Evolutionary conservation across 2,797 vertebrate species (phyloP).

Genomic region (Menidia menidia): DNA sequence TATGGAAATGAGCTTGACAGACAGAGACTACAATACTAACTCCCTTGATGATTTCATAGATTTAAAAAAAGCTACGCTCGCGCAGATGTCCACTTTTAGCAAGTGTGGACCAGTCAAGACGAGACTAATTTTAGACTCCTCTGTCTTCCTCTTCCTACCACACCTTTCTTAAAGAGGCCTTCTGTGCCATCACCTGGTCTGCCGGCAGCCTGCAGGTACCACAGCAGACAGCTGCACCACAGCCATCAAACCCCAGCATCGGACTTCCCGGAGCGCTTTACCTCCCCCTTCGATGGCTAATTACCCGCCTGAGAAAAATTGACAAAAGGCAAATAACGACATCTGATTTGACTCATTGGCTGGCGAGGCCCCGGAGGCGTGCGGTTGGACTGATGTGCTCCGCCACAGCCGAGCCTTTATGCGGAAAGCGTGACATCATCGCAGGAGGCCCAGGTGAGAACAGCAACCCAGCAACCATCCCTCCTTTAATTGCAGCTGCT

Average conservation of each 20-base stretch:
- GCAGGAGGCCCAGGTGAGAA: not conserved
- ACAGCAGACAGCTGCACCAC: conserved; percentile 33
- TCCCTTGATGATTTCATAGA: not conserved
- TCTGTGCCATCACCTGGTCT: conserved; percentile 49
- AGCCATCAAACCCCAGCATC: conserved; percentile 51
- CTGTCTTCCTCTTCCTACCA: conserved; percentile 23
- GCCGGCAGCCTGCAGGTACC: conserved; percentile 51
- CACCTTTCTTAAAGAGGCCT: conserved; percentile 30
- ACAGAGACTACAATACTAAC: not conserved
- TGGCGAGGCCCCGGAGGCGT: conserved; percentile 9
- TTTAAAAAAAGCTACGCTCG: too few species aligned
- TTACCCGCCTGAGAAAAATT: conserved; percentile 34
- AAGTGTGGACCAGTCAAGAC: not conserved
- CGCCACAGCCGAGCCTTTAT: not conserved
- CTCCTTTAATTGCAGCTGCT: conserved; percentile 29
- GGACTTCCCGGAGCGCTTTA: conserved; percentile 53
- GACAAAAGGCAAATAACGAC: conserved; percentile 1
- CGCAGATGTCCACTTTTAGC: not conserved
- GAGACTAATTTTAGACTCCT: conserved; percentile 1
- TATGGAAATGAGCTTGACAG: not conserved
- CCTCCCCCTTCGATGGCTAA: conserved; percentile 32
- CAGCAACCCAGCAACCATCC: conserved; percentile 13
- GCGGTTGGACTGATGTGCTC: conserved; percentile 5
- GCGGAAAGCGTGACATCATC: conserved; percentile 30
- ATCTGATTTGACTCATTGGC: conserved; percentile 20